Evolutionary conservation across 2,797 vertebrate species (phyloP).

Genomic region (Serranus cabrilla): DNA sequence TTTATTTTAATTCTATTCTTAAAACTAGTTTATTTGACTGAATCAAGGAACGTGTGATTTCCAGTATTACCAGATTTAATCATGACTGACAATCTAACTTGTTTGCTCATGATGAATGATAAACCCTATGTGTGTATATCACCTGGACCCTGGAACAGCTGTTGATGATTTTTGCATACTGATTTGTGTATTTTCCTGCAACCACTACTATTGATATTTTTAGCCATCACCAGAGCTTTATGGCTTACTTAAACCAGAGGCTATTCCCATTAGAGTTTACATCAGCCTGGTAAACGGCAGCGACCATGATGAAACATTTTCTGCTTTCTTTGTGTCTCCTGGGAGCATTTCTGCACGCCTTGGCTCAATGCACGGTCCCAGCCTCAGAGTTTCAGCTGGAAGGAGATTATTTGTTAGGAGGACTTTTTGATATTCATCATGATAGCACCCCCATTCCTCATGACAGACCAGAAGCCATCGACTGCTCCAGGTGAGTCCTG

Average conservation of each 20-base stretch:
- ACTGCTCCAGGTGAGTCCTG: conserved; percentile 79
- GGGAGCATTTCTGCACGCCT: conserved; percentile 13
- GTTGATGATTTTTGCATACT: conserved; percentile 58
- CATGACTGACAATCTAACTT: no score
- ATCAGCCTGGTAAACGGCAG: conserved; percentile 3
- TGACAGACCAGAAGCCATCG: conserved; percentile 55
- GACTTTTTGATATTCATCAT: conserved; percentile 81
- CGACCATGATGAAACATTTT: conserved; percentile 32
- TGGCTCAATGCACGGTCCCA: conserved; percentile 11
- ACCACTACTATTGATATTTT: neutral
- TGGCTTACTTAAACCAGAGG: neutral
- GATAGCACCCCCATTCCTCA: neutral
- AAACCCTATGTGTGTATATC: neutral
- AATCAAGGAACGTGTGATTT: no score
- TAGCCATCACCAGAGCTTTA: no score
- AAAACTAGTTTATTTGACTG: no score
- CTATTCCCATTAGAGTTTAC: conserved; percentile 2
- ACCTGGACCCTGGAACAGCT: neutral
- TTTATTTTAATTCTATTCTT: no score
- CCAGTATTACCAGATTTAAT: no score
- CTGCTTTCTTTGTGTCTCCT: conserved; percentile 48
- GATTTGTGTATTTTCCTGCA: conserved; percentile 58
- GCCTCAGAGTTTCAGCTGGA: conserved; percentile 72
- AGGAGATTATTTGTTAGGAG: conserved; percentile 82
- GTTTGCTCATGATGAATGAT: no score